Evolutionary conservation across 2,113 vertebrate species (phyloP).

Genomic region (Serinus canaria): DNA sequence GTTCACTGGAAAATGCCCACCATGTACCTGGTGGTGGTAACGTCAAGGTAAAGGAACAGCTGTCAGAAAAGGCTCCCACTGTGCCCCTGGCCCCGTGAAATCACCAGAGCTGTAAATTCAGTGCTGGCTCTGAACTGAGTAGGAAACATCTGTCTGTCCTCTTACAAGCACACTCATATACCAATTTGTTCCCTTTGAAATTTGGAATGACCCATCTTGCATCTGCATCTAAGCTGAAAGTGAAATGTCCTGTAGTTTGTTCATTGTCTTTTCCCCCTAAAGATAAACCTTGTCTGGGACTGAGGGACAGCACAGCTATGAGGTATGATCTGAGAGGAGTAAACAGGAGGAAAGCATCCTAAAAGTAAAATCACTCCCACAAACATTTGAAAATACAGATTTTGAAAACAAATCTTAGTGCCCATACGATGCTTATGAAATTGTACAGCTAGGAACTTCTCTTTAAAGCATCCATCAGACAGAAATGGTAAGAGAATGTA

Average conservation of each 20-base stretch:
- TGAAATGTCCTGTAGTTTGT: neutral
- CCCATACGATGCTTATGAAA: neutral
- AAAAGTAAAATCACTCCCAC: neutral
- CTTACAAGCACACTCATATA: neutral
- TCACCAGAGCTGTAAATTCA: neutral
- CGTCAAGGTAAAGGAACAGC: constrained; percentile 79
- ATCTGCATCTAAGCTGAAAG: neutral
- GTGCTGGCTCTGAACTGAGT: neutral
- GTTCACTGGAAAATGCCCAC: constrained; percentile 95
- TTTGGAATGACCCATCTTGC: neutral
- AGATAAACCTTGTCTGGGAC: neutral
- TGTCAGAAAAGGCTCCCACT: neutral
- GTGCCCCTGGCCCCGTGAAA: neutral
- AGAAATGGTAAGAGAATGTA: neutral
- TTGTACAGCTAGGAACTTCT: neutral
- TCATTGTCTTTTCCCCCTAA: neutral
- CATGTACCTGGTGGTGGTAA: constrained; percentile 89
- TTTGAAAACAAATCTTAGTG: neutral
- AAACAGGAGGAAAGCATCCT: neutral
- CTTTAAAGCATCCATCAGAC: neutral
- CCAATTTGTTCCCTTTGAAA: neutral
- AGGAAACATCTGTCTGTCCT: neutral
- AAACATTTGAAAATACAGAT: neutral
- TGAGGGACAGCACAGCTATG: neutral
- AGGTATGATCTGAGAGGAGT: neutral